Evolutionary conservation across 2,113 vertebrate species (phyloP).

Genomic region (Mus spicilegus): DNA sequence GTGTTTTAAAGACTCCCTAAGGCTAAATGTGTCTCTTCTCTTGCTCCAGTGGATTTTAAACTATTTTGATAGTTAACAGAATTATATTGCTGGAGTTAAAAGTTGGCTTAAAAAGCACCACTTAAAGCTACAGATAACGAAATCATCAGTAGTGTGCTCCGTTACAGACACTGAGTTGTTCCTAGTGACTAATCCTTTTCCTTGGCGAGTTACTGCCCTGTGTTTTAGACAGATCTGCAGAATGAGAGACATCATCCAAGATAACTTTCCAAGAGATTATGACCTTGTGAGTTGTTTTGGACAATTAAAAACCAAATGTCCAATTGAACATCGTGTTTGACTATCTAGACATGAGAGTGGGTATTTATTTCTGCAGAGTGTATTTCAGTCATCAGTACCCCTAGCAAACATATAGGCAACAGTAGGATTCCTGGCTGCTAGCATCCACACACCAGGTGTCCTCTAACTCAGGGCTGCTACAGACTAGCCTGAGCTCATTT

Average conservation of each 20-base stretch:
- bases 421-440: not conserved
- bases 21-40: not conserved
- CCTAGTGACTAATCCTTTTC: not conserved
- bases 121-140: not conserved
- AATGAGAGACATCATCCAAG: not conserved
- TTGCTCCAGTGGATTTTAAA: not conserved
- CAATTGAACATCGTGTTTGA: not conserved
- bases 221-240: not conserved
- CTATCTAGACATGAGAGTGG: not conserved
- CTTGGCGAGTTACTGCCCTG: not conserved
- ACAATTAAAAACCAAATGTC: not conserved
- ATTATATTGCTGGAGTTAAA: conserved; percentile 8
- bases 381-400: not conserved
- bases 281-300: not conserved
- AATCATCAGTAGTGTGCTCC: not conserved
- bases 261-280: not conserved
- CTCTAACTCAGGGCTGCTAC: not conserved
- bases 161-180: not conserved
- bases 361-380: not conserved
- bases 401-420: not conserved
- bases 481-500: not conserved
- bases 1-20: conserved; percentile 26
- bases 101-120: conserved; percentile 9
- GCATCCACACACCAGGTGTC: too few species aligned
- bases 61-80: conserved; percentile 23